Base-by-base conservation (phyloP, 1,140 invertebrate species). In the Drosophila burlai region DNA sequence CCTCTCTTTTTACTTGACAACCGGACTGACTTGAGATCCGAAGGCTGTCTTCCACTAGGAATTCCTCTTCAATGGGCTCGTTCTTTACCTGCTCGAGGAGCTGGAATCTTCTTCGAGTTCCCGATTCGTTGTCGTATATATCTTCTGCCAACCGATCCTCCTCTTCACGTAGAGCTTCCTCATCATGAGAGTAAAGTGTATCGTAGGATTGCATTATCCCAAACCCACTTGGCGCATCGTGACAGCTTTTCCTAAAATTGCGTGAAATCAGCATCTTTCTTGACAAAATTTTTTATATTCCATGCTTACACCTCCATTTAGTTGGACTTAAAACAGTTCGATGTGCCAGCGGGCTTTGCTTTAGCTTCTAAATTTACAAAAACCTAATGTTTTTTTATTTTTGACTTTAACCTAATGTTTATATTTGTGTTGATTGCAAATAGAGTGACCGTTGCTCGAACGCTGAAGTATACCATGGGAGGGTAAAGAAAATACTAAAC, bases 271-370 rank as follows among this genome's bases (percentile, higher is more conserved):
- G 0, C 13, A 11, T 36, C n/a, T 36, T 55, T 55, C 8, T 38
- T 24, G 7, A 16, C 1, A 38, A 13, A 13, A 38, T 21, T 16
- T 21, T 10, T 1, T 6, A 9, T 3, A 10, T 13, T 36, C 11
- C 50, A 21, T 34, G 13, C 52, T 55, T 55, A 55, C 52, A 55
- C 52, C 31, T 55, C 31, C 52, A 55, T 55, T 8, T 38, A 38
- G 13, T 36, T 36, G 16, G 18, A 38, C 13, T 38, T 10, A 16
- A 38, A 36, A 16, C 34, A 10, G 34, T 3, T 15, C 9, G 13
- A 13, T 36, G 31, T 5, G 3, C 31, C 31, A 21, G 7, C 3
- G 13, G 18, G 34, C 13, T 55, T 38, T 24, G 8, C 0, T 15
- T 36, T 21, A 16, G 29, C 31, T 36, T 21, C 34, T 15, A 11